Conservation (phyloP, 37 sponge, comb jelly and placozoan species). For the Halichondria panicea region DNA sequence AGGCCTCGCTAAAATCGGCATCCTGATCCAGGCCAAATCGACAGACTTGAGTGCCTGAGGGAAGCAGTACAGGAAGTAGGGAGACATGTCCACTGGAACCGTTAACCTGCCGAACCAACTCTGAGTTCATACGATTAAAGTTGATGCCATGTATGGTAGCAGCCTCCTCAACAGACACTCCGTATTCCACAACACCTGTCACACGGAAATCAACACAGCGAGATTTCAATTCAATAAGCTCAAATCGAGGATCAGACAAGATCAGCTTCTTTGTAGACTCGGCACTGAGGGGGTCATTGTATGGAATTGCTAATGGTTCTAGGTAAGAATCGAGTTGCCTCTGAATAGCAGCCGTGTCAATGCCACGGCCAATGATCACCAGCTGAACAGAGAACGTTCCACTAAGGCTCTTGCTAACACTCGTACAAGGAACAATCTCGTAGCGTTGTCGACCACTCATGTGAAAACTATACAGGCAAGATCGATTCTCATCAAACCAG, state of each 20-base stretch:
- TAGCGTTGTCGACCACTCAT: conserved; percentile 75
- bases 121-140: conserved; percentile 62
- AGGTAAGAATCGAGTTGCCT: not conserved
- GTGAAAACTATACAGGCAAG: conserved; percentile 61
- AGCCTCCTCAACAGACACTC: conserved; percentile 57
- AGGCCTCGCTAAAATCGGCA: conserved; percentile 18
- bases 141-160: conserved; percentile 58
- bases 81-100: conserved; percentile 48
- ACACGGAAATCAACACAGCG: conserved; percentile 53
- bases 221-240: conserved; percentile 7
- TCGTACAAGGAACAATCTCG: conserved; percentile 40
- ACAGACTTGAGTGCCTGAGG: conserved; percentile 45
- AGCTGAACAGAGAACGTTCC: conserved; percentile 58
- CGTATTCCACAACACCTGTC: conserved; percentile 60
- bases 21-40: conserved; percentile 12
- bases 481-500: conserved; percentile 60
- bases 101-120: conserved; percentile 56
- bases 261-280: conserved; percentile 5
- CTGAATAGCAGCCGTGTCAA: conserved; percentile 20
- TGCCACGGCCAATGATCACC: conserved; percentile 49
- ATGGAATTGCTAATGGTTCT: not conserved
- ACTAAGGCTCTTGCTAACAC: conserved; percentile 3
- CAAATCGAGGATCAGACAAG: conserved; percentile 30
- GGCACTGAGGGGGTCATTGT: not conserved
- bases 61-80: conserved; percentile 48